Percentiles rank a stretch among this genome's conserved stretches.
These are phyloP conservation scores for Limnodromus scolopaceus DNA, from an alignment of 2,797 vertebrate genomes.

Conservation along the genomic window DNA sequence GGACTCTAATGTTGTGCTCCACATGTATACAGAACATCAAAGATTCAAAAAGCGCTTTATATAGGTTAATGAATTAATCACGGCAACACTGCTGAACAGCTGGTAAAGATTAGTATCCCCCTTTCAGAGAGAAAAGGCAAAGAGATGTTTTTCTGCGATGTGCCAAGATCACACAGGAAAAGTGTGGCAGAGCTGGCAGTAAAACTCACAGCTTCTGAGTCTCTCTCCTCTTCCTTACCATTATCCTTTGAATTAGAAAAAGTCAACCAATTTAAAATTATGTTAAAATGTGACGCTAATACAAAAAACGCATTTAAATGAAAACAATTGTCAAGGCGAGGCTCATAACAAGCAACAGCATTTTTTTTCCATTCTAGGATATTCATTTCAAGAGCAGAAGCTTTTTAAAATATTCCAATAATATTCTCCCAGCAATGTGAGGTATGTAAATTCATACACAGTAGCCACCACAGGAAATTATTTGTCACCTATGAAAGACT, in stretches of 20 bases:
- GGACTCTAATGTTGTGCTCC: background rate
- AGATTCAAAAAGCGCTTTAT: background rate
- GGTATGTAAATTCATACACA: background rate
- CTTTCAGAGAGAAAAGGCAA: slow-evolving; percentile 10
- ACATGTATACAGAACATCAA: rapidly evolving
- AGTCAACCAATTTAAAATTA: background rate
- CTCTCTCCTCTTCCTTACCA: slow-evolving; percentile 62
- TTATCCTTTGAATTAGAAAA: slow-evolving; percentile 53
- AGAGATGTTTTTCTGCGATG: background rate
- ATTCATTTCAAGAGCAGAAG: background rate
- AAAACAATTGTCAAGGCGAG: background rate
- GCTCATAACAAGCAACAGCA: background rate
- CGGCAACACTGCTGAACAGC: slow-evolving; percentile 8
- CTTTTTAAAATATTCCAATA: background rate
- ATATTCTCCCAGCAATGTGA: background rate
- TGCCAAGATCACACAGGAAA: slow-evolving; percentile 1
- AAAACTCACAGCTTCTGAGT: slow-evolving; percentile 58
- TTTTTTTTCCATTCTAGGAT: background rate
- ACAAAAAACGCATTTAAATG: background rate
- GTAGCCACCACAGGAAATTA: background rate
- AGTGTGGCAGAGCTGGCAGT: slow-evolving; percentile 34
- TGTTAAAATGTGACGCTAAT: background rate
- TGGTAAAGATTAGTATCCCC: slow-evolving; percentile 47
- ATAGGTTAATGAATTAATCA: slow-evolving; percentile 54
- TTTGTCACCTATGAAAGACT: background rate